Evolutionary conservation across 2,113 vertebrate genomes (phyloP), one percentile per base, ranked within the genome.

Genomic region (Sebastes fasciatus): DNA sequence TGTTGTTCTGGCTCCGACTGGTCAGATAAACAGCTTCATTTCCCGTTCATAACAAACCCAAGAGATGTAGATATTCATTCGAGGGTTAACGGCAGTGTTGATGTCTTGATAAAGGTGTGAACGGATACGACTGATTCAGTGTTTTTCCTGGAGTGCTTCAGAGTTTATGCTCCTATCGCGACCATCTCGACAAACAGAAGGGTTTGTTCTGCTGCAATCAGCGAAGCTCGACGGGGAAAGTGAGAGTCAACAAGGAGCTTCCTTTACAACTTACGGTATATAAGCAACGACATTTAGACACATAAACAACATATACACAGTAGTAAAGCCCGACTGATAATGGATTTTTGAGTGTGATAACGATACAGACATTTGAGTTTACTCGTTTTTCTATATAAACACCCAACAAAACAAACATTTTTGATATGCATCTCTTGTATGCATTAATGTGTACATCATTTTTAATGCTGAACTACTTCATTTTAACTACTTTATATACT

Each of bases 11-110:
- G 8, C 76, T 58, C 49, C 64, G 58, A 62, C 70, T 55, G 69
- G 19, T 80, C 84, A 60, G 84, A 92, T 89, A 87, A 80, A 87
- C 75, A 62, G 74, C 86, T 69, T 45, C 78, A 6, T 68, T 91
- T 83, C 73, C 70, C 57, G 69, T 46, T 85, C 58, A 77, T 61
- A 85, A 67, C 62, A 83, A 75, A 79, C 45, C 8, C 51, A 12
- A 26, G 60, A 90, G 82, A 82, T 83, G 77, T 60, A 77, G 79
- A 82, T 86, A 72, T 80, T 52, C 79, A 89, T 79, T 84, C n/a
- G 2, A 6, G 58, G 48, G 55, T 75, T 93, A 89, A 92, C 83
- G 86, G 46, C 43, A 57, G 71, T 43, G 87, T 68, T 90, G 90
- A 92, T 82, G 77, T 21, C 60, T 16, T 60, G 68, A 82, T 83